Conservation (phyloP, 2,888 invertebrate genomes). For the Acutogordius australiensis region DNA sequence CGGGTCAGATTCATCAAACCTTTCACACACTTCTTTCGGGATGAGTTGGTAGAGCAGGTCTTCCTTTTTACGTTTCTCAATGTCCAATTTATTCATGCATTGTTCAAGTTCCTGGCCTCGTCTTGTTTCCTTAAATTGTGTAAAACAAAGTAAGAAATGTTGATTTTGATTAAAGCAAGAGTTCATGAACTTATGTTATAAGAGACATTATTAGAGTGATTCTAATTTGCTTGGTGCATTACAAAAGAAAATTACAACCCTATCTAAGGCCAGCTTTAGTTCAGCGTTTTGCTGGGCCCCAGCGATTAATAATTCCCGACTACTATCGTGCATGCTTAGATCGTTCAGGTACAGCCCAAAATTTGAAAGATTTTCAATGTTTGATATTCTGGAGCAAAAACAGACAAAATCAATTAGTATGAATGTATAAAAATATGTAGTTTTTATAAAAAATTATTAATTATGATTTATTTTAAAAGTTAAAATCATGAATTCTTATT, state of each 20-base stretch:
- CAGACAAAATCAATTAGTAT: no score
- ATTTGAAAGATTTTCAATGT: conserved; percentile 34
- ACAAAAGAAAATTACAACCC: conserved; percentile 21
- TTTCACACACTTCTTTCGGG: conserved; percentile 78
- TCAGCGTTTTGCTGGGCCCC: conserved; percentile 91
- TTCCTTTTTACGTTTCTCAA: conserved; percentile 78
- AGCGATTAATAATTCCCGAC: conserved; percentile 74
- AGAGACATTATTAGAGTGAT: background rate
- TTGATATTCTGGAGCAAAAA: no score
- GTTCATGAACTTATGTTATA: background rate
- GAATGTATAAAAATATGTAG: no score
- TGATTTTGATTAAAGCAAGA: background rate
- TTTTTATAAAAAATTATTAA: no score
- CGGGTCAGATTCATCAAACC: conserved; percentile 64
- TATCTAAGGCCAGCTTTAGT: conserved; percentile 61
- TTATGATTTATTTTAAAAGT: no score
- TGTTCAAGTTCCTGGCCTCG: conserved; percentile 82
- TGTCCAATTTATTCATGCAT: conserved; percentile 73
- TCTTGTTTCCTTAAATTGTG: conserved; percentile 46
- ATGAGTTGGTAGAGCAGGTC: conserved; percentile 91
- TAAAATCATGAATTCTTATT: no score
- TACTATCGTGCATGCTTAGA: conserved; percentile 88
- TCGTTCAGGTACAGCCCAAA: conserved; percentile 87
- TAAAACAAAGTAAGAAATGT: background rate
- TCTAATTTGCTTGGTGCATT: background rate